A percentile compares a stretch with the other conserved stretches of the same genome.
Conservation (phyloP, 2,797 vertebrate species). For the Girardinus metallicus region DNA sequence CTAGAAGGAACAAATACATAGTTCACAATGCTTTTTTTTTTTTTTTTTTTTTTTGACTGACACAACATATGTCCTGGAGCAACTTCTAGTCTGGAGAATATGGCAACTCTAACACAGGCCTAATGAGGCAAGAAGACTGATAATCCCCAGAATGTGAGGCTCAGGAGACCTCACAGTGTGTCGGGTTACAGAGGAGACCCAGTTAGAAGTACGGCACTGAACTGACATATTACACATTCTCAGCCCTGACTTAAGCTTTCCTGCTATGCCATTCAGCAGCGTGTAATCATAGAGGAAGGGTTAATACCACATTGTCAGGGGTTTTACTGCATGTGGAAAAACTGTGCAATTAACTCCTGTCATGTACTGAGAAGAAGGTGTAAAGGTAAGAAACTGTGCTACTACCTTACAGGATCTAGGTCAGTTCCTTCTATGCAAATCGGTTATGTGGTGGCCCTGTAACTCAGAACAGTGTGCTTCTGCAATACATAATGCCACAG, state of each 20-base stretch:
- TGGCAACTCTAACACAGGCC: constrained; percentile 28
- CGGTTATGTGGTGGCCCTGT: constrained; percentile 19
- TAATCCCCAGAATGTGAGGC: constrained; percentile 22
- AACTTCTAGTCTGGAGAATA: no score
- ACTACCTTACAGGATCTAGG: neutral
- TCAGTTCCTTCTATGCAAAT: constrained; percentile 15
- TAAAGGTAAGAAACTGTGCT: constrained; percentile 12
- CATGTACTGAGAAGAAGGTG: constrained; percentile 15
- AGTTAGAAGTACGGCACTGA: constrained; percentile 16
- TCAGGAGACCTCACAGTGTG: constrained; percentile 28
- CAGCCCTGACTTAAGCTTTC: constrained; percentile 17
- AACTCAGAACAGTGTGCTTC: neutral
- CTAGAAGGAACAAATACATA: no score
- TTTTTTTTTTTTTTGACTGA: no score
- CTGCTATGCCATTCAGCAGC: constrained; percentile 7
- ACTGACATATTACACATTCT: constrained; percentile 4
- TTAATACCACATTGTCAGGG: constrained; percentile 18
- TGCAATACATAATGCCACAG: constrained; percentile 9
- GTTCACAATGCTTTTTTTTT: no score
- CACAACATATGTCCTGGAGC: no score
- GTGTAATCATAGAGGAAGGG: constrained; percentile 16
- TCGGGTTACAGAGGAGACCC: constrained; percentile 18
- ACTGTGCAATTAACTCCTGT: constrained; percentile 7
- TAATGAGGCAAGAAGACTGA: constrained; percentile 54
- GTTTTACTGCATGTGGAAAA: constrained; percentile 27